Percentiles rank a stretch among this genome's conserved stretches.
Conservation (phyloP, 2,113 vertebrate species). For the Sinocyclocheilus anshuiensis region DNA sequence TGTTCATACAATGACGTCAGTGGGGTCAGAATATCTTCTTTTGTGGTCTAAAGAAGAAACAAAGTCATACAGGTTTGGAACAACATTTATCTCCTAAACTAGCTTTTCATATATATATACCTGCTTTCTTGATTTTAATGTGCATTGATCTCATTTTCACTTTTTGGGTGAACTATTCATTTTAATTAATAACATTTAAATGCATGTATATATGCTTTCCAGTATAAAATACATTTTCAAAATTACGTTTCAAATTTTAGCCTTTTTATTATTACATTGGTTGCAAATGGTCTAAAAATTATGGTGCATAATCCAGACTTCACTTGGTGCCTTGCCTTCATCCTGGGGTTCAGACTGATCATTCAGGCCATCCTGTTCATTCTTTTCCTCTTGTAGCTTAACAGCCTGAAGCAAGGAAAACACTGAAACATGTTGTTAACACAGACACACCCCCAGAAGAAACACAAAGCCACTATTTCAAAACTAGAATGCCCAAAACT, state of each 20-base stretch:
- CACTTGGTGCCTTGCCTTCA: slow-evolving; percentile 41
- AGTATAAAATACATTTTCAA: background rate
- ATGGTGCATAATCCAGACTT: background rate
- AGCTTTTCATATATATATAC: too few species aligned
- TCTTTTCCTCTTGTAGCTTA: background rate
- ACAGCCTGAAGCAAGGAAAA: background rate
- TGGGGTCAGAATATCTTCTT: too few species aligned
- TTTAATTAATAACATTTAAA: background rate
- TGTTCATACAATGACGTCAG: too few species aligned
- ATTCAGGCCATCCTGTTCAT: background rate
- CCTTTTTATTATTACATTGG: background rate
- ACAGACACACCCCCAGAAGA: too few species aligned
- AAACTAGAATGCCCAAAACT: too few species aligned
- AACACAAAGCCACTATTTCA: too few species aligned
- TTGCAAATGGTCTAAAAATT: background rate
- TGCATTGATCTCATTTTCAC: background rate
- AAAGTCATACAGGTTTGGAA: too few species aligned
- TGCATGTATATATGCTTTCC: background rate
- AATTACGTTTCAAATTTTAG: background rate
- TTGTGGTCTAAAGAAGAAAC: too few species aligned
- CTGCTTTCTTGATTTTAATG: background rate
- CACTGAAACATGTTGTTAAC: background rate
- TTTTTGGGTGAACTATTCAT: too few species aligned
- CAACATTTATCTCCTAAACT: too few species aligned
- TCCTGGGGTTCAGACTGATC: background rate